Evolutionary conservation across 2,797 vertebrate species (phyloP), one percentile per base, ranked within the genome.

Genomic region (Tangara arthus): DNA sequence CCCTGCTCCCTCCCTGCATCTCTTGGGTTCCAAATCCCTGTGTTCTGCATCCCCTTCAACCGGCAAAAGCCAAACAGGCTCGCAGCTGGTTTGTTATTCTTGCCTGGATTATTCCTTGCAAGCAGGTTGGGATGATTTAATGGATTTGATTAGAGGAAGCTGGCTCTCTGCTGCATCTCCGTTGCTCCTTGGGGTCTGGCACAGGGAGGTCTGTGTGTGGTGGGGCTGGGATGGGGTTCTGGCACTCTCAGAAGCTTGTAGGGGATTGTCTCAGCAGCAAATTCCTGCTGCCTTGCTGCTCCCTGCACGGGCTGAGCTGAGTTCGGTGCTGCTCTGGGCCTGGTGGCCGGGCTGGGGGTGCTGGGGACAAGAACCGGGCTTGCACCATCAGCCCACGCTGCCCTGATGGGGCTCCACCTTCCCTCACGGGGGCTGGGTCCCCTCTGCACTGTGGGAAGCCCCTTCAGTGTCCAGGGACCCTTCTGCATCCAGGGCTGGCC

Each of bases 101-200:
- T 82, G 94, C 71, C 91, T 84, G 90, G 88, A 78, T 95, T 95
- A 41, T 60, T 91, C 70, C 75, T 65, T 73, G 76, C 56, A 2
- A 82, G 91, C 76, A 80, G 92, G 86, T 88, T 80, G 91, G 86
- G 88, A 46, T 91, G 91, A 87, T 94, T 95, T 76, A 24, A 75
- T 71, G 89, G 94, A 28, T 71, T 90, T 82, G 95, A 83, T 96
- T 66, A 53, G 89, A 47, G 89, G 61, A 39, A 64, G 57, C 82
- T 44, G 82, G 61, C 61, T 79, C 59, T 79, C 28, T 57, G 89
- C 88, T 88, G 0, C 16, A 3, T 56, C 78, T 63, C n/a, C 28
- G 52, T 5, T 34, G 82, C 49, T 82, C 70, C 68, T 37, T 15
- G 89, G 85, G 20, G 66, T 80, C 77, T 6, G 3, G 79, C 24